Percentiles rank a stretch among this genome's conserved stretches.
Evolutionary conservation across 2,888 invertebrate genomes (phyloP).

Genomic region (Disparrhopalites patrizii): DNA sequence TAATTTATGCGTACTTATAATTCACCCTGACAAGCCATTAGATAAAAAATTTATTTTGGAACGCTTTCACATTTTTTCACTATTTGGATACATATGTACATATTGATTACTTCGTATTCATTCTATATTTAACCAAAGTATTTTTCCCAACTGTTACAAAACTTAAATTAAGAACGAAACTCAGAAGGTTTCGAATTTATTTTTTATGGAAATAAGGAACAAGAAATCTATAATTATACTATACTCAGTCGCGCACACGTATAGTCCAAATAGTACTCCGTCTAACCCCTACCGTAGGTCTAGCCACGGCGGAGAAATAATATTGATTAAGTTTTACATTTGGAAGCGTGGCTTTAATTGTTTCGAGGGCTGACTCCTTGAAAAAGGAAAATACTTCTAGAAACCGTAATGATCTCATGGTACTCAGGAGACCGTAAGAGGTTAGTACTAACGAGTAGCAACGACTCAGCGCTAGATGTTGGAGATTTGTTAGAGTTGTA

Average conservation of each 20-base stretch:
- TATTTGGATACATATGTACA: too few relatives aligned
- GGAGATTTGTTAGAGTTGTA: constrained; percentile 56
- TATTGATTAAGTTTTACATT: constrained; percentile 67
- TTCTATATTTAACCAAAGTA: too few relatives aligned
- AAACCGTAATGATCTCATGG: constrained; percentile 64
- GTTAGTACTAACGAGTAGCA: constrained; percentile 72
- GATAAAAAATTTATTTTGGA: too few relatives aligned
- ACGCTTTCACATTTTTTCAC: too few relatives aligned
- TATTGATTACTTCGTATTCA: too few relatives aligned
- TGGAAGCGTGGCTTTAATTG: constrained; percentile 57
- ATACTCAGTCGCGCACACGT: constrained; percentile 66
- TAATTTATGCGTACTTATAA: too few relatives aligned
- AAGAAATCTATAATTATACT: too few relatives aligned
- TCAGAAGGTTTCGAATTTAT: too few relatives aligned
- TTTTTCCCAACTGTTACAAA: too few relatives aligned
- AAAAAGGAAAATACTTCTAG: constrained; percentile 80
- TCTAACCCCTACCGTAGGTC: constrained; percentile 81
- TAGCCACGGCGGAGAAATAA: constrained; percentile 77
- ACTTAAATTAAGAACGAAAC: too few relatives aligned
- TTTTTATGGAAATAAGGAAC: too few relatives aligned
- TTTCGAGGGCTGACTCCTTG: constrained; percentile 58
- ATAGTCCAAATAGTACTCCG: constrained; percentile 89
- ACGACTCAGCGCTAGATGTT: constrained; percentile 73
- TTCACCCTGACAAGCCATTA: too few relatives aligned
- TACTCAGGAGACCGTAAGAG: constrained; percentile 62